Evolutionary conservation across 2,797 vertebrate species (phyloP).

Genomic region (Brachyrhaphis roseni): DNA sequence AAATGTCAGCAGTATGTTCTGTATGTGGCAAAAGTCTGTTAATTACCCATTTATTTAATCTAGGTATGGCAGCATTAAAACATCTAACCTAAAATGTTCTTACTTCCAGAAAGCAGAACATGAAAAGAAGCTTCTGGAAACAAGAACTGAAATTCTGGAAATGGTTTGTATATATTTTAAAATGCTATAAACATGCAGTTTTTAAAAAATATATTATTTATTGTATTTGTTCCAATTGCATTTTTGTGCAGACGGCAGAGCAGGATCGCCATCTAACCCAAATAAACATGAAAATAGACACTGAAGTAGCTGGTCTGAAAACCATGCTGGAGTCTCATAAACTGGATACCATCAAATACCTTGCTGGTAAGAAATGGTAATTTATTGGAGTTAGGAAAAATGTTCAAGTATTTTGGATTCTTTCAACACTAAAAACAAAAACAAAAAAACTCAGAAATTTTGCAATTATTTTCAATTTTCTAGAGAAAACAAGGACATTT

Average conservation of each 20-base stretch:
- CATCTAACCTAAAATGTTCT: neutral
- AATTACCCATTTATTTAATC: too few relatives aligned
- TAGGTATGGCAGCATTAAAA: too few relatives aligned
- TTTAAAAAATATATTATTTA: neutral
- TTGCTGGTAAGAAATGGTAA: slow-evolving; percentile 88
- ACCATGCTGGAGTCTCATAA: slow-evolving; percentile 96
- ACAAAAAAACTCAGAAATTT: too few relatives aligned
- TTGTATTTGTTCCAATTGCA: neutral
- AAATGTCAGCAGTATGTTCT: too few relatives aligned
- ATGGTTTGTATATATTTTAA: slow-evolving; percentile 84
- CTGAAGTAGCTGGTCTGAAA: slow-evolving; percentile 94
- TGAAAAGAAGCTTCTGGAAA: slow-evolving; percentile 88
- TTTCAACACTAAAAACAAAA: neutral
- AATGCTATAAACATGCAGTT: neutral
- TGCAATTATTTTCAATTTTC: too few relatives aligned
- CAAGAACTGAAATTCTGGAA: slow-evolving; percentile 89
- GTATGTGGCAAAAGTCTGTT: too few relatives aligned
- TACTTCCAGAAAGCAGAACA: slow-evolving; percentile 86
- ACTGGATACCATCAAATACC: slow-evolving; percentile 96
- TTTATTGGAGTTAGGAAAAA: neutral
- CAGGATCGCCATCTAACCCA: slow-evolving; percentile 90
- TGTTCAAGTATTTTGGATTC: neutral
- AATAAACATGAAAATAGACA: slow-evolving; percentile 94
- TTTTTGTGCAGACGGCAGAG: slow-evolving; percentile 83
- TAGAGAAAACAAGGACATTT: too few relatives aligned